Conservation (phyloP, 2,888 invertebrate species). For the Baronia brevicornis region DNA sequence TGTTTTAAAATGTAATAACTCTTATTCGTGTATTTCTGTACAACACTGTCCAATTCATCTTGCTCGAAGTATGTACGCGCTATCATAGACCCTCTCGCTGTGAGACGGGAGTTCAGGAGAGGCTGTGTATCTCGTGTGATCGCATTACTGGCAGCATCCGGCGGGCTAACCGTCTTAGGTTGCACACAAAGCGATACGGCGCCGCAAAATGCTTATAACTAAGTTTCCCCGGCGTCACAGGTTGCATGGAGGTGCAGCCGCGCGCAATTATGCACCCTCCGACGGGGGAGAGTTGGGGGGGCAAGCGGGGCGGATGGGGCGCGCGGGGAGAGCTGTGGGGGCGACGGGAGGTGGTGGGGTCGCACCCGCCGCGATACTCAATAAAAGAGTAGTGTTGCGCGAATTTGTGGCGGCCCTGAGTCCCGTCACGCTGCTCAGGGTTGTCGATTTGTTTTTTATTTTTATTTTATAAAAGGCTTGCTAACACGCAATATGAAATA, state of each 20-base stretch:
- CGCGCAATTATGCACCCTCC: constrained; percentile 47
- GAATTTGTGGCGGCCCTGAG: constrained; percentile 38
- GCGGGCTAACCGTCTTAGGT: constrained; percentile 14
- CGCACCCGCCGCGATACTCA: constrained; percentile 32
- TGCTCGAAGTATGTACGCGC: no score
- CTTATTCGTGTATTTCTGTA: no score
- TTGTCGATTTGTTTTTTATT: constrained; percentile 18
- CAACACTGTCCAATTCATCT: no score
- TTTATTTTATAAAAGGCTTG: constrained; percentile 1
- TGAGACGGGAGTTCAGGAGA: background rate
- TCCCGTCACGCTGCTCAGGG: constrained; percentile 26
- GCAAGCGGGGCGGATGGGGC: constrained; percentile 10
- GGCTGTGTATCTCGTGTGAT: constrained; percentile 7
- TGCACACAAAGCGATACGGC: constrained; percentile 28
- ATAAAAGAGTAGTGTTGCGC: constrained; percentile 48
- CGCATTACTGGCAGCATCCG: constrained; percentile 12
- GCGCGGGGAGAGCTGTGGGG: constrained; percentile 23
- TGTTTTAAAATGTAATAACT: no score
- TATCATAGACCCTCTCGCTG: constrained; percentile 1
- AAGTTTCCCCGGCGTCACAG: constrained; percentile 33
- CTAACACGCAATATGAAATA: background rate
- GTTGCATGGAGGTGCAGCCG: constrained; percentile 37
- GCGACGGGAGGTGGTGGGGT: constrained; percentile 21
- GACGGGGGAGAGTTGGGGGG: constrained; percentile 17
- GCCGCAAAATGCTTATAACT: constrained; percentile 45